phyloP scores from a whole-genome alignment of 2,888 invertebrate species.

The Athalia cordata region DNA sequence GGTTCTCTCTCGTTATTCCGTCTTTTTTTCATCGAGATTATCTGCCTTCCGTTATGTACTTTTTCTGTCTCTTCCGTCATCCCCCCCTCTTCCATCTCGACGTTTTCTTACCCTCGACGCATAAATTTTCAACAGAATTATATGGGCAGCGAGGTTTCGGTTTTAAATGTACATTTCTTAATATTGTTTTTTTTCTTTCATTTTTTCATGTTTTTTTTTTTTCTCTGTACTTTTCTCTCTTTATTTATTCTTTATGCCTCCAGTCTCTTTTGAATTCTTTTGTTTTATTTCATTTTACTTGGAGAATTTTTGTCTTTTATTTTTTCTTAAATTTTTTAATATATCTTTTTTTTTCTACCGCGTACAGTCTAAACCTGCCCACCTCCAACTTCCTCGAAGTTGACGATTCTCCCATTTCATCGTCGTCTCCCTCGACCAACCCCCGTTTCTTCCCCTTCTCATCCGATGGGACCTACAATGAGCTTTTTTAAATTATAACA shows the following conservation, averaged over 20 bases:
- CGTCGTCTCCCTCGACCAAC: no score
- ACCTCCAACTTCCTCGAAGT: no score
- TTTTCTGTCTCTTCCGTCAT: neutral
- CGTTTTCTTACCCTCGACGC: neutral
- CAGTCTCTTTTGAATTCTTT: no score
- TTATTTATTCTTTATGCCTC: neutral
- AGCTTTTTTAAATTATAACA: no score
- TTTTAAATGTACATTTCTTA: neutral
- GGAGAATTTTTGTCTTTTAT: neutral
- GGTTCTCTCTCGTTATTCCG: neutral
- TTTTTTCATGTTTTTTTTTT: neutral
- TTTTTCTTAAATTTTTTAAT: no score
- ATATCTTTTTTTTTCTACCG: neutral
- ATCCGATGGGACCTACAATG: no score
- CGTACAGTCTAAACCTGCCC: no score
- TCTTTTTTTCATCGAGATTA: slow-evolving; percentile 4
- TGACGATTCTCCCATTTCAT: no score
- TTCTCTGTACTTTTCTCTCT: neutral
- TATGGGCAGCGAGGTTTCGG: neutral
- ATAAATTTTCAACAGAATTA: neutral
- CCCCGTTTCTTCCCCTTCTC: no score
- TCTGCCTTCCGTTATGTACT: neutral
- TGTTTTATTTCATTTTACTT: no score
- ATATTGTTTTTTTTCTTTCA: neutral
- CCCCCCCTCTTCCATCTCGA: neutral